Conservation (phyloP, 2,888 invertebrate species). For the Tetragnatha montana region DNA sequence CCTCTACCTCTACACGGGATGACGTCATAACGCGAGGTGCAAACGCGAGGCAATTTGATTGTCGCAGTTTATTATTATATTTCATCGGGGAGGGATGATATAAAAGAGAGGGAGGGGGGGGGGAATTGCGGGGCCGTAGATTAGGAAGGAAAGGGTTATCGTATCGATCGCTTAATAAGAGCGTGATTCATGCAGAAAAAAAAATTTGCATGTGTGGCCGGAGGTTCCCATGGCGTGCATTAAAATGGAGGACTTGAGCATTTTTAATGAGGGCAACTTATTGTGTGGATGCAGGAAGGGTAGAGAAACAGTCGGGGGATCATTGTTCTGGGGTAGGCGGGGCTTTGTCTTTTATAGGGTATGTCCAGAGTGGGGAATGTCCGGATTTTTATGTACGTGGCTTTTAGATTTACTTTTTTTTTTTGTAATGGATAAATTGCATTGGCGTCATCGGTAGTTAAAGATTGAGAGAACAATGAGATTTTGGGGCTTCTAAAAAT, state of each 20-base stretch:
- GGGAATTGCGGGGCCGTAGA: constrained; percentile 36
- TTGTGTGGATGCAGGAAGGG: constrained; percentile 8
- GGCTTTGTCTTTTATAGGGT: no score
- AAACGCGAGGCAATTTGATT: constrained; percentile 70
- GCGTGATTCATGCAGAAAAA: constrained; percentile 67
- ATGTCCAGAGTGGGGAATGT: no score
- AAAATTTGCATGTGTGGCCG: constrained; percentile 66
- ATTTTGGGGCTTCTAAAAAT: no score
- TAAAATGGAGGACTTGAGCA: constrained; percentile 61
- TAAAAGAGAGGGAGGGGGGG: constrained; percentile 34
- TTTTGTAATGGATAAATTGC: no score
- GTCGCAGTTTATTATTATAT: constrained; percentile 70
- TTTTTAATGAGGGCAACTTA: constrained; percentile 31
- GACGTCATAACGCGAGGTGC: constrained; percentile 68
- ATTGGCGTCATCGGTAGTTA: no score
- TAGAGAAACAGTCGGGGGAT: background rate
- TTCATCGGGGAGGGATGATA: constrained; percentile 56
- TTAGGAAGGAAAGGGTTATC: constrained; percentile 70
- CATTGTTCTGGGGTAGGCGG: no score
- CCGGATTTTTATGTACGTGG: no score
- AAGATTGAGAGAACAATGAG: no score
- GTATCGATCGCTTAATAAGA: constrained; percentile 70
- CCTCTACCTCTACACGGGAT: constrained; percentile 57
- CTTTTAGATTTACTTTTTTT: no score
- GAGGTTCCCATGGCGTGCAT: constrained; percentile 40